Base-by-base conservation (phyloP, 2,797 vertebrate genomes). In the Rhinophrynus dorsalis region DNA sequence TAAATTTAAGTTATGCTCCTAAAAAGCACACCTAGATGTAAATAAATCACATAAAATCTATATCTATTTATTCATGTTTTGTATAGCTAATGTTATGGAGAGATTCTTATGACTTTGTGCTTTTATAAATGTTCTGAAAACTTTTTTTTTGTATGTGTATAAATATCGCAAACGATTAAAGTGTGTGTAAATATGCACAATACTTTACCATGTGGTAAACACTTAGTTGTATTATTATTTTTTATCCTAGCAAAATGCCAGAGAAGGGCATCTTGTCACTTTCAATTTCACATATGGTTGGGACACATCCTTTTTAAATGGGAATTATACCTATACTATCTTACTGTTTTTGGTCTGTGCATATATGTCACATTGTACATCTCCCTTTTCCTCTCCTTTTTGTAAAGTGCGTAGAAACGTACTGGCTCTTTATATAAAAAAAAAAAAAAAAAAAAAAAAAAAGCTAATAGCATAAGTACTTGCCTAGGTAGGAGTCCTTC, bases 11-110 rank as follows among this genome's bases (percentile, higher is more conserved):
- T 80, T 82, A 81, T 82, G 79, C 79, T 81, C 56, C 26, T 13
- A 74, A 73, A 76, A 81, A 87, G 81, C 86, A 84, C 82, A 84
- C 71, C 73, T 54, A 67, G 55, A 66, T 73, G 70, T 84, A 85
- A 74, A 84, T 84, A 83, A 79, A 72, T 82, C 70, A 67, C 75
- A 76, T 76, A 65, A 83, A 82, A 77, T 80, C 83, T 83, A 81
- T 81, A 81, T 80, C 77, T 85, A 88, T 85, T 87, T 87, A 84
- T 86, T 88, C 83, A 76, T 86, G 84, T 80, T 85, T 85, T 84
- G 80, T 84, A 83, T 68, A 82, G 77, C 80, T 81, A 80, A 85
- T 80, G 80, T 82, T 79, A 81, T 77, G 76, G 77, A 77, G 78
- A 83, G 81, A 77, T 83, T 83, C 83, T 82, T 83, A 83, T 64